Conservation (phyloP, 2,113 vertebrate species). For the Pristiophorus japonicus region DNA sequence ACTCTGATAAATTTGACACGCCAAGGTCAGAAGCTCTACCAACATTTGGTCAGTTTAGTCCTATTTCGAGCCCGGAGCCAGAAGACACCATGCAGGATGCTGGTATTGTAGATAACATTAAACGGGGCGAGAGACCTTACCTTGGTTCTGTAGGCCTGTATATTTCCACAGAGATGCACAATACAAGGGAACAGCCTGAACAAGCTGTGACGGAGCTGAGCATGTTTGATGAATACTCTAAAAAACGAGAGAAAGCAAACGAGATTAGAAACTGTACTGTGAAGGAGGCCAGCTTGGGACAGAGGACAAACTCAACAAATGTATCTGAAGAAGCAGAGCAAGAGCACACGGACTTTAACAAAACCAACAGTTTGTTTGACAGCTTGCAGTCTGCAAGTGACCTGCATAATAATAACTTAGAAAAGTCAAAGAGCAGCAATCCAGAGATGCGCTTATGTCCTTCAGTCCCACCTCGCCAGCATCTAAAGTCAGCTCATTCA, state of each 20-base stretch:
- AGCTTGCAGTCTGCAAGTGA: conserved; percentile 52
- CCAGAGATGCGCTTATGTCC: conserved; percentile 48
- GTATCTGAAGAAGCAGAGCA: conserved; percentile 46
- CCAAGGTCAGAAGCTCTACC: conserved; percentile 67
- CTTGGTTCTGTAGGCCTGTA: conserved; percentile 64
- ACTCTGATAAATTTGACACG: conserved; percentile 61
- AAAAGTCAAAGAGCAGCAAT: conserved; percentile 55
- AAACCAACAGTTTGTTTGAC: conserved; percentile 52
- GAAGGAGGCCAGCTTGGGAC: conserved; percentile 44
- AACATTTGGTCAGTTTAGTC: conserved; percentile 78
- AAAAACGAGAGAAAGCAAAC: conserved; percentile 60
- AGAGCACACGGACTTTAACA: conserved; percentile 50
- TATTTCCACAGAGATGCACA: conserved; percentile 59
- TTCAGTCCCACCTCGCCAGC: conserved; percentile 57
- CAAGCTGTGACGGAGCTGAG: conserved; percentile 61
- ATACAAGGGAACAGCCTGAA: conserved; percentile 59
- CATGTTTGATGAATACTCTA: conserved; percentile 72
- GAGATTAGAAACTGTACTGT: conserved; percentile 49
- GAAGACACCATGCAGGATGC: conserved; percentile 66
- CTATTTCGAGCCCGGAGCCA: conserved; percentile 79
- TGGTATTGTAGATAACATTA: conserved; percentile 58
- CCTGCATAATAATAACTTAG: conserved; percentile 51
- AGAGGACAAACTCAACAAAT: conserved; percentile 47
- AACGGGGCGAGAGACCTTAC: conserved; percentile 62
- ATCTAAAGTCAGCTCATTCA: conserved; percentile 70